These are phyloP conservation scores for Prunella strophiata DNA, from an alignment of 2,797 vertebrate genomes.

Conservation along the genomic window DNA sequence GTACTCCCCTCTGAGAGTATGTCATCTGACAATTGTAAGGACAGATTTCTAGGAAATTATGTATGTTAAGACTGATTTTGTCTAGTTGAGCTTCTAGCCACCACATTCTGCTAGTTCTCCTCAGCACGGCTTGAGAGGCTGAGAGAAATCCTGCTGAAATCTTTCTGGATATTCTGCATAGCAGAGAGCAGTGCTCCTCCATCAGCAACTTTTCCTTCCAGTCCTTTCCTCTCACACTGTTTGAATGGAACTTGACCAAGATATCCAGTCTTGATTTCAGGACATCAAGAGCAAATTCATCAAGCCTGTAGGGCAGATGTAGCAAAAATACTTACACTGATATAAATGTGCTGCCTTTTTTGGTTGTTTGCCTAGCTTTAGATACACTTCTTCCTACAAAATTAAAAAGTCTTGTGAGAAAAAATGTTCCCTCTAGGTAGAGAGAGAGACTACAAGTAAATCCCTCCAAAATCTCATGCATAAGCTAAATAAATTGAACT, in stretches of 20 bases:
- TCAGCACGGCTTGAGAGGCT: neutral
- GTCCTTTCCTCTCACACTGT: neutral
- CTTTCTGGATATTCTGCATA: neutral
- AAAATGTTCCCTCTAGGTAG: constrained; percentile 7
- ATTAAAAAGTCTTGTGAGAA: constrained; percentile 1
- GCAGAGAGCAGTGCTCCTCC: neutral
- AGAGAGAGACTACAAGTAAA: constrained; percentile 7
- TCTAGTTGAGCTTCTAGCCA: neutral
- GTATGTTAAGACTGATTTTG: neutral
- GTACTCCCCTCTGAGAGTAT: neutral
- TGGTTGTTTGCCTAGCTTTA: neutral
- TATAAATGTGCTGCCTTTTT: constrained; percentile 22
- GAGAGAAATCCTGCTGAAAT: neutral
- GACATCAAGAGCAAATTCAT: constrained; percentile 9
- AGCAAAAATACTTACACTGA: constrained; percentile 20
- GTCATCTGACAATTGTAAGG: neutral
- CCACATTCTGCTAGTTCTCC: neutral
- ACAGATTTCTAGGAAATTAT: neutral
- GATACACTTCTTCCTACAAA: neutral
- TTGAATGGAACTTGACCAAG: neutral
- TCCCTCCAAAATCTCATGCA: neutral
- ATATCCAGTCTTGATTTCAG: constrained; percentile 5
- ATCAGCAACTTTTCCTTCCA: neutral
- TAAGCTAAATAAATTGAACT: constrained; percentile 53
- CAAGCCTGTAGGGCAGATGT: neutral